Base-by-base conservation (phyloP, 1,140 invertebrate species). In the Drosophila arawakana region DNA sequence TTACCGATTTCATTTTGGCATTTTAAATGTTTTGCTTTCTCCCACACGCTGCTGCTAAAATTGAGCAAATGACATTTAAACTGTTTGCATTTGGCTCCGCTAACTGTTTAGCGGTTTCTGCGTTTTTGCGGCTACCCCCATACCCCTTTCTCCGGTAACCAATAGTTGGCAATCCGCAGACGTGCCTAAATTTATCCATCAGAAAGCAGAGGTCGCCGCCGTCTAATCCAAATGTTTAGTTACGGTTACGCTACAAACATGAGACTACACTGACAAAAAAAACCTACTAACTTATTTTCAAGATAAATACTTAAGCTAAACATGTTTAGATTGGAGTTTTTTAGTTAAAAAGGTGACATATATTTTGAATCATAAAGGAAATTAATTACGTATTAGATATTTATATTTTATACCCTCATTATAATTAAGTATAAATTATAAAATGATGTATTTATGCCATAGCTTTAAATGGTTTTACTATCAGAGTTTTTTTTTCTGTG, bases 211-310 rank as follows among this genome's bases (percentile, higher is more conserved):
- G 54, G 21, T 57, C 52, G 37, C 58, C 63, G 49, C 30, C 55
- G 73, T 62, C 73, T 80, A 86, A 86, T 83, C 69, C 83, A 80
- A 86, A 86, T 86, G 83, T 86, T 88, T 83, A 88, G 82, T 86
- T 88, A 69, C 73, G 76, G 66, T 77, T 74, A 50, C 52, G 25
- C 44, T 30, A n/a, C 11, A 11, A 35, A 8, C 25, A 50, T 0
- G 35, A 55, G 2, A 3, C 37, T 8, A 57, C 25, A 30, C 3
- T 30, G 25, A 6, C n/a, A n/a, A 30, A 30, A 30, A 30, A 30
- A 30, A 3, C 2, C 3, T 2, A 21, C 18, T 21, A 21, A 2
- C 0, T 21, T 21, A 2, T 21, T 21, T 21, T 21, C 1, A 2
- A 21, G 2, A 21, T 21, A 2, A 21, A 21, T 21, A 21, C 2